Percentiles rank a stretch among this genome's conserved stretches.
Conservation (phyloP, 1,140 invertebrate species). For the Teleopsis dalmanni region DNA sequence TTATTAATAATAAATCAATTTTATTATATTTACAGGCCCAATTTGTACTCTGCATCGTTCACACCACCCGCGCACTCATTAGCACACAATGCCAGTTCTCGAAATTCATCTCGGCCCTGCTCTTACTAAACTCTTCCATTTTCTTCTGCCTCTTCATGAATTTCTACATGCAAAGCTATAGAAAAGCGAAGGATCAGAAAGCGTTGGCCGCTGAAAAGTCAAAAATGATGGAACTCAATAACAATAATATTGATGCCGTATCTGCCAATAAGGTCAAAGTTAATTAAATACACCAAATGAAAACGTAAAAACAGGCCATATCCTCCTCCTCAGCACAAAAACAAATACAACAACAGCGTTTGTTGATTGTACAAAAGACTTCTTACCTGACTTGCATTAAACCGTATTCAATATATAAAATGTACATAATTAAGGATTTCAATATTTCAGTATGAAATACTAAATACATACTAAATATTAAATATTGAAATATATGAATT, state of each 20-base stretch:
- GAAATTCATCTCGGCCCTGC: slow-evolving; percentile 62
- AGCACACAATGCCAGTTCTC: slow-evolving; percentile 67
- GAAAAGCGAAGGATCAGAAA: slow-evolving; percentile 41
- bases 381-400: no score
- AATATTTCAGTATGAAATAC: no score
- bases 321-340: no score
- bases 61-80: slow-evolving; percentile 65
- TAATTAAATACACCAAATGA: slow-evolving; percentile 7
- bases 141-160: slow-evolving; percentile 87
- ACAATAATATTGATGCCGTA: slow-evolving; percentile 11
- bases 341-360: no score
- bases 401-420: no score
- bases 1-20: background rate
- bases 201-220: slow-evolving; percentile 17
- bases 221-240: slow-evolving; percentile 5
- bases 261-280: slow-evolving; percentile 8
- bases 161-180: slow-evolving; percentile 83
- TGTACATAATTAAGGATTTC: no score
- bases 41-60: slow-evolving; percentile 68
- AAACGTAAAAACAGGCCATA: background rate
- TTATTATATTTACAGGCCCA: slow-evolving; percentile 56
- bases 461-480: no score
- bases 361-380: no score
- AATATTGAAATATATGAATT: no score
- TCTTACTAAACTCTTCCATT: slow-evolving; percentile 79